phyloP scores from a whole-genome alignment of 1,140 invertebrate species.

The Mercenaria mercenaria region DNA sequence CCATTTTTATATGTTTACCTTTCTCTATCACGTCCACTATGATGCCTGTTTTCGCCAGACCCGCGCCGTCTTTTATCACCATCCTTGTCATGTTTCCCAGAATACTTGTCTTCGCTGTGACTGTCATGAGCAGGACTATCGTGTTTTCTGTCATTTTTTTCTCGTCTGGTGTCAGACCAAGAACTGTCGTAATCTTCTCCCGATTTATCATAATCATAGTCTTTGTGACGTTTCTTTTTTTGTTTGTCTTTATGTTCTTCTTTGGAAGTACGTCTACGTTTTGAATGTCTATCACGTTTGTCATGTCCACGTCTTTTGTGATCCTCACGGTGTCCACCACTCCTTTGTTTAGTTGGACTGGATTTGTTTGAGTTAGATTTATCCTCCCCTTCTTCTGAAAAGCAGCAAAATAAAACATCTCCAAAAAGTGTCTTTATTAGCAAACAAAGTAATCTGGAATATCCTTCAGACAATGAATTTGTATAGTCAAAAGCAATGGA shows the following conservation, averaged over 20 bases:
- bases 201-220: conserved; percentile 60
- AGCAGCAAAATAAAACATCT: no score
- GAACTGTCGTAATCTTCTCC: conserved; percentile 54
- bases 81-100: conserved; percentile 45
- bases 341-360: neutral
- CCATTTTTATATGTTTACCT: no score
- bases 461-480: no score
- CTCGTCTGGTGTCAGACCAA: conserved; percentile 40
- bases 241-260: conserved; percentile 55
- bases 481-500: no score
- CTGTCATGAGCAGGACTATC: conserved; percentile 30
- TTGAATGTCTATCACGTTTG: conserved; percentile 48
- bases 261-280: conserved; percentile 47
- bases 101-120: neutral
- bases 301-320: conserved; percentile 21
- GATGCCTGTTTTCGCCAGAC: conserved; percentile 43
- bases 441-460: no score
- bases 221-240: conserved; percentile 58
- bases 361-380: conserved; percentile 20
- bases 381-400: conserved; percentile 31
- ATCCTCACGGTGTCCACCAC: conserved; percentile 24
- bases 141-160: conserved; percentile 50
- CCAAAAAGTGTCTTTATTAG: no score
- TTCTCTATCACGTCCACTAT: conserved; percentile 36
- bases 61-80: conserved; percentile 36